A percentile compares a stretch with the other conserved stretches of the same genome.
phyloP scores from a whole-genome alignment of 2,797 vertebrate species.

The Benthosema pterotum region DNA sequence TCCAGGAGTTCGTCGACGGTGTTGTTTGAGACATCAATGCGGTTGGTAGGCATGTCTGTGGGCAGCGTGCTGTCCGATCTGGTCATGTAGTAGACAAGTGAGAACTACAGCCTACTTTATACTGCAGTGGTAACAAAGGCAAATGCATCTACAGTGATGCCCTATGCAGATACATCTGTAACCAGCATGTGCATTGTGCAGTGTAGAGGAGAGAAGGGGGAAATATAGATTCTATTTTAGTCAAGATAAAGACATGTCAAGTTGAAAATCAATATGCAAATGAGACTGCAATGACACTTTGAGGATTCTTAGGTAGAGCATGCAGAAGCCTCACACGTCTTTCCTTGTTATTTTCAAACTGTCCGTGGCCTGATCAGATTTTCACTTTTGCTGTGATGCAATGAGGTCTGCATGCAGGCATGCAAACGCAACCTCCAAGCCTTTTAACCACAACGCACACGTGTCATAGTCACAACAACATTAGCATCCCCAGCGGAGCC shows the following conservation, averaged over 20 bases:
- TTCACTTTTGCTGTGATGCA: conserved; percentile 18
- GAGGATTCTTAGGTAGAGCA: no score
- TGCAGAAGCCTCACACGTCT: no score
- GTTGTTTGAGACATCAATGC: conserved; percentile 55
- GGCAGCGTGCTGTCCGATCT: conserved; percentile 40
- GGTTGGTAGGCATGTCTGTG: conserved; percentile 76
- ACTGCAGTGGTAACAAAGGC: no score
- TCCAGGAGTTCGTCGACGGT: neutral
- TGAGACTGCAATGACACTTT: neutral
- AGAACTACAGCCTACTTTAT: no score
- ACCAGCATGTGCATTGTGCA: neutral
- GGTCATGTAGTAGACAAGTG: conserved; percentile 16
- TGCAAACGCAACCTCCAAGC: conserved; percentile 40
- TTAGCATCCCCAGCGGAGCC: conserved; percentile 41
- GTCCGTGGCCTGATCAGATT: no score
- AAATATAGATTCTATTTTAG: no score
- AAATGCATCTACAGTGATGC: no score
- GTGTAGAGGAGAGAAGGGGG: neutral
- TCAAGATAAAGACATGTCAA: neutral
- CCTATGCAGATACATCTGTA: conserved; percentile 13
- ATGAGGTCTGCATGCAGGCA: conserved; percentile 15
- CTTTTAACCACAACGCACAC: conserved; percentile 20
- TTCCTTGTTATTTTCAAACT: no score
- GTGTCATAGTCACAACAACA: conserved; percentile 35
- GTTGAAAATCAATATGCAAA: neutral